Conservation (phyloP, 2,113 vertebrate genomes). For the Euleptes europaea region DNA sequence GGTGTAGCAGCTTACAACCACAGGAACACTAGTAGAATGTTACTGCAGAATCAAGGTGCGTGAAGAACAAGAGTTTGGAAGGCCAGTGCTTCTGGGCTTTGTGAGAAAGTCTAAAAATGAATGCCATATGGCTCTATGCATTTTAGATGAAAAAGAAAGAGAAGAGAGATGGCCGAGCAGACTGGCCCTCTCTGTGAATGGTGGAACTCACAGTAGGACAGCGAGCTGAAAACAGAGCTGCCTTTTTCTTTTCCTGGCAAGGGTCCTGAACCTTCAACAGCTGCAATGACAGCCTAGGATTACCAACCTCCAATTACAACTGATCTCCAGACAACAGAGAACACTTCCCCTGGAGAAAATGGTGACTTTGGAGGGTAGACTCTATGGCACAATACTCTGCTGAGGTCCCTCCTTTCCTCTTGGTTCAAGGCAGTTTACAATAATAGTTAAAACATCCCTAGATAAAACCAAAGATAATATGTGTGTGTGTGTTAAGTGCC, state of each 20-base stretch:
- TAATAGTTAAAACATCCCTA: too few relatives aligned
- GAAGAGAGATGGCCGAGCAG: not conserved
- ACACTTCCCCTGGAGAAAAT: too few relatives aligned
- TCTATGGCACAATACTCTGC: too few relatives aligned
- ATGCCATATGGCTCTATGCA: not conserved
- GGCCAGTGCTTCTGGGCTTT: constrained; percentile 4
- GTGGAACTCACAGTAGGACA: not conserved
- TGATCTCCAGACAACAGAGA: too few relatives aligned
- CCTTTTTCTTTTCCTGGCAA: not conserved
- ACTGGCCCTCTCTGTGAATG: not conserved
- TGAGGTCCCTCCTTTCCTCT: too few relatives aligned
- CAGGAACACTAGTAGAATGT: constrained; percentile 20
- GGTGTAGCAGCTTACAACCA: not conserved
- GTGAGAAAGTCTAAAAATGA: not conserved
- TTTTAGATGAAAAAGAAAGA: not conserved
- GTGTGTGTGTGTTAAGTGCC: too few relatives aligned
- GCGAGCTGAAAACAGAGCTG: not conserved
- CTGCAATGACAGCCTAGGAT: not conserved
- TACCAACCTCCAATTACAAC: too few relatives aligned
- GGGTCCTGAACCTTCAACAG: not conserved
- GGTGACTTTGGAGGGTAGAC: too few relatives aligned
- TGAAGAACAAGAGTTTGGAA: constrained; percentile 27
- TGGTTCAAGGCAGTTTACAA: too few relatives aligned
- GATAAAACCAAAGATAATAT: too few relatives aligned
- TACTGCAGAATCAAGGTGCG: constrained; percentile 22